Evolutionary conservation across 2,797 vertebrate species (phyloP).

Genomic region (Pangasius djambal): DNA sequence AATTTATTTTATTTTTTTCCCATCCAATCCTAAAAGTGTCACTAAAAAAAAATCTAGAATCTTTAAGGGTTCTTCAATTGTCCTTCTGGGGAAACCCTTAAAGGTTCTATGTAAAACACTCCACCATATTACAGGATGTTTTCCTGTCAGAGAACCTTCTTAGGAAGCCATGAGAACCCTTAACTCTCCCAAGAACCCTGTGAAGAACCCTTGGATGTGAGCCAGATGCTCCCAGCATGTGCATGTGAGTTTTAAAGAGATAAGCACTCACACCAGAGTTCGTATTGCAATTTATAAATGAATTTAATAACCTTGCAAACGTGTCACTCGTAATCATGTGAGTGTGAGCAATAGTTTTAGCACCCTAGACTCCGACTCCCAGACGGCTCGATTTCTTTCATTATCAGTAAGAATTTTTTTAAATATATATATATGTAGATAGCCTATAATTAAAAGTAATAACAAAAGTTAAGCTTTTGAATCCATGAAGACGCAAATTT

Average conservation of each 20-base stretch:
- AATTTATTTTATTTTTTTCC: not conserved
- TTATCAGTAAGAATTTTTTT: not conserved
- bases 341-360: not conserved
- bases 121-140: not conserved
- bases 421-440: no score
- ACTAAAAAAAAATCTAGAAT: not conserved
- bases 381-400: not conserved
- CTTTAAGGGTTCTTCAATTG: no score
- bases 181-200: not conserved
- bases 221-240: not conserved
- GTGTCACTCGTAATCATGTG: not conserved
- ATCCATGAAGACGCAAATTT: not conserved
- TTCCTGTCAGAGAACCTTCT: not conserved
- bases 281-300: not conserved
- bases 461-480: not conserved
- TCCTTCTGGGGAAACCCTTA: not conserved
- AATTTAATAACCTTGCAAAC: not conserved
- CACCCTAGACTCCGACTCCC: not conserved
- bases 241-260: not conserved
- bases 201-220: not conserved
- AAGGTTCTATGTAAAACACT: not conserved
- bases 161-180: not conserved
- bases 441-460: not conserved
- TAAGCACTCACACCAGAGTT: not conserved
- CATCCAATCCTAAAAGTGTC: no score